A percentile compares a stretch with the other conserved stretches of the same genome.
Conservation (phyloP, 2,113 vertebrate genomes). For the Brienomyrus longianalis region DNA sequence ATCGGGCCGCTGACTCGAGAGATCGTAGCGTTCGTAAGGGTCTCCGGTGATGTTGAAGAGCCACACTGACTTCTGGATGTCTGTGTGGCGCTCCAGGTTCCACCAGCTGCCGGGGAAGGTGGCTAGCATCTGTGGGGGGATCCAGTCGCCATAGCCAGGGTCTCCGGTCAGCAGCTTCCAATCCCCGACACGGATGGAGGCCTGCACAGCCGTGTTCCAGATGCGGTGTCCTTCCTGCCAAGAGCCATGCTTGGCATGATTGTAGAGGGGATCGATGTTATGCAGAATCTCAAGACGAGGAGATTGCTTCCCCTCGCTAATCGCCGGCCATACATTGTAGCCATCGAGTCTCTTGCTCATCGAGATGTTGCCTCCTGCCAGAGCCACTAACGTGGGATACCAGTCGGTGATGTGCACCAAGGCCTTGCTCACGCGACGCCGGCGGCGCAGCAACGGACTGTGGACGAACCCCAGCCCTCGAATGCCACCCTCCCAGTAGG, state of each 20-base stretch:
- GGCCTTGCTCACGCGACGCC: constrained; percentile 73
- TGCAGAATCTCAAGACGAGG: constrained; percentile 87
- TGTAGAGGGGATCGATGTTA: constrained; percentile 93
- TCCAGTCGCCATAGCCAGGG: constrained; percentile 92
- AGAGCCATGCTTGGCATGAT: constrained; percentile 76
- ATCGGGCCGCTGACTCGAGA: constrained; percentile 74
- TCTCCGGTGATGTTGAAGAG: constrained; percentile 92
- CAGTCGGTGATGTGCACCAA: constrained; percentile 94
- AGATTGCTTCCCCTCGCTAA: constrained; percentile 82
- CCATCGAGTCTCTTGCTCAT: constrained; percentile 72
- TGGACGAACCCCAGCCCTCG: constrained; percentile 90
- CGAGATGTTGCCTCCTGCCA: constrained; percentile 79
- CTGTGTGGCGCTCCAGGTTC: constrained; percentile 80
- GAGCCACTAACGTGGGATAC: constrained; percentile 84
- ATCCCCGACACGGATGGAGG: constrained; percentile 82
- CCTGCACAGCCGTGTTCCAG: constrained; percentile 91
- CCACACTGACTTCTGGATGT: constrained; percentile 72
- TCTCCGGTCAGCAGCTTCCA: constrained; percentile 95
- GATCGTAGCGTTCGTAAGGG: constrained; percentile 81
- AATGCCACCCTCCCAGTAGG: constrained; percentile 93
- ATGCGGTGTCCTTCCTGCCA: constrained; percentile 76
- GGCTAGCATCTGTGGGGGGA: constrained; percentile 79
- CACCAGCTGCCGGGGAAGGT: constrained; percentile 86
- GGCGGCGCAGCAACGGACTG: constrained; percentile 81
- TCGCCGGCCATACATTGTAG: constrained; percentile 80